Percentiles rank a stretch among this genome's conserved stretches.
Conservation (phyloP, 2,888 invertebrate genomes). For the Sepiola atlantica region DNA sequence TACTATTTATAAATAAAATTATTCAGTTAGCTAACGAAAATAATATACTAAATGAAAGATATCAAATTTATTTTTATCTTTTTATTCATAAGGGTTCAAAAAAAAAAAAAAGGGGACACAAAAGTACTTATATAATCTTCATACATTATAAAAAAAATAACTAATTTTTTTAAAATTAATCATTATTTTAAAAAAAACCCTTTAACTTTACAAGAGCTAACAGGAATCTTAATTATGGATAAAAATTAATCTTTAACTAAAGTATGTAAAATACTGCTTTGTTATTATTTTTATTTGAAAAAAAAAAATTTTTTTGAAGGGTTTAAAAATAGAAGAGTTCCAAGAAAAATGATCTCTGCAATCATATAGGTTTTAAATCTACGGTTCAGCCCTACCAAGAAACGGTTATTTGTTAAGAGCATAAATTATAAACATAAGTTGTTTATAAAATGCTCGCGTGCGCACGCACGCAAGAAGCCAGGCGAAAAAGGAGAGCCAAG, state of each 20-base stretch:
- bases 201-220: no score
- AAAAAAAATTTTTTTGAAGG: no score
- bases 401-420: not conserved
- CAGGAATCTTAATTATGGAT: no score
- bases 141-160: no score
- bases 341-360: not conserved
- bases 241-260: no score
- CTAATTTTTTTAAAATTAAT: no score
- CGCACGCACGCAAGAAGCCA: not conserved
- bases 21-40: not conserved
- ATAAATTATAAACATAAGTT: constrained; percentile 3
- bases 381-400: not conserved
- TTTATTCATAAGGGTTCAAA: not conserved
- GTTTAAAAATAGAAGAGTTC: not conserved
- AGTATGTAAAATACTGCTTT: no score
- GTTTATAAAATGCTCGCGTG: not conserved
- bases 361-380: not conserved
- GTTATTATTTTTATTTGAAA: no score
- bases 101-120: not conserved
- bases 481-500: not conserved
- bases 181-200: no score
- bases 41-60: not conserved
- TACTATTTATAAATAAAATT: not conserved
- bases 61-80: not conserved
- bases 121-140: no score